Percentiles rank a stretch among this genome's conserved stretches.
These are phyloP conservation scores for Athalia rosae DNA, from an alignment of 2,888 invertebrate genomes.

Conservation along the genomic window DNA sequence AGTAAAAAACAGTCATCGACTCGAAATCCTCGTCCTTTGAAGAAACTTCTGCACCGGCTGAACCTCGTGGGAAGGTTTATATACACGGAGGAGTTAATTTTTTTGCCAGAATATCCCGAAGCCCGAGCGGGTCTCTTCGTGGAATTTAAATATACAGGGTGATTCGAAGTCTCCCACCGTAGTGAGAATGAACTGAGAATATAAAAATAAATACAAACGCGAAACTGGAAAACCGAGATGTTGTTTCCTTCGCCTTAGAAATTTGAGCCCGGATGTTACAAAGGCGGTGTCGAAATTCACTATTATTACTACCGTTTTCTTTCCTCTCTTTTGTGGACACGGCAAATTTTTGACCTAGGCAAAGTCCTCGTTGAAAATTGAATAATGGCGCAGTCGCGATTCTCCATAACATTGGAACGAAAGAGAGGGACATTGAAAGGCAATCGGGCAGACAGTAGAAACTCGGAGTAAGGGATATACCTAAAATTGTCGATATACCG, in stretches of 20 bases:
- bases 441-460: too few species aligned
- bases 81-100: constrained; percentile 13
- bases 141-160: constrained; percentile 33
- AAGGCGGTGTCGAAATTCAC: too few species aligned
- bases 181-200: not conserved
- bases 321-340: not conserved
- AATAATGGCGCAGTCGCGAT: too few species aligned
- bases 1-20: not conserved
- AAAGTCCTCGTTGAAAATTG: not conserved
- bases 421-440: too few species aligned
- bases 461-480: too few species aligned
- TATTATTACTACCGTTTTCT: not conserved
- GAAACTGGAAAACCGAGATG: too few species aligned
- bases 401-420: too few species aligned
- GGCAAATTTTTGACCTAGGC: not conserved
- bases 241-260: too few species aligned
- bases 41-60: too few species aligned
- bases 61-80: not conserved
- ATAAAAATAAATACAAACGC: not conserved
- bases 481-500: too few species aligned
- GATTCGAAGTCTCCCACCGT: not conserved
- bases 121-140: constrained; percentile 7
- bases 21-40: not conserved
- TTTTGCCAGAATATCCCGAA: constrained; percentile 22
- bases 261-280: too few species aligned